Evolutionary conservation across 2,113 vertebrate genomes (phyloP), one percentile per base, ranked within the genome.

Genomic region (Mesoclemmys tuberculata): DNA sequence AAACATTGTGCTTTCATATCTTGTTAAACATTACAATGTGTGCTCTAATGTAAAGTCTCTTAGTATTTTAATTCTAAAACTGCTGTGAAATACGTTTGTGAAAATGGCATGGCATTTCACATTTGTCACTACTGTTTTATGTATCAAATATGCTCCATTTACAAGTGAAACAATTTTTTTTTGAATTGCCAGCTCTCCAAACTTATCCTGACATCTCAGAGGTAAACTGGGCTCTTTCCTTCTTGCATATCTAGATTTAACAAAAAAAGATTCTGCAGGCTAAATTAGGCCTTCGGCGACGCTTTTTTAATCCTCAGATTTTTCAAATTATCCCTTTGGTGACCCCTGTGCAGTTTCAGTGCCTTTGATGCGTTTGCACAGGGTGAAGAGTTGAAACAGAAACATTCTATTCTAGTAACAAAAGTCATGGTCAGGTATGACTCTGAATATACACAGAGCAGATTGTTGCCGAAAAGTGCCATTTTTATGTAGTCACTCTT

Each of bases 401-500:
- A 52, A 35, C 56, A 27, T 3, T 91, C 71, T 0, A 0, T 84
- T 91, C 82, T 91, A 16, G 56, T 12, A 58, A 58, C 11, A 16
- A 64, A 61, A 61, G 58, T 29, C 58, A 14, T 64, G 14, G 64
- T 87, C 54, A 75, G 80, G 6, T 80, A 1, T 19, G 38, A 61
- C 44, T 91, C 89, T 87, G 41, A 64, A 64, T 64, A 64, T 35
- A 64, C 12, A 64, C 26, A 85, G 95, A 92, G 52, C 79, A 88
- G 58, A 49, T 84, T 2, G 0, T 81, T 54, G 46, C 80, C 88
- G 49, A 49, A 71, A 46, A 35, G 13, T 44, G 64, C 46, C 14
- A 38, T 55, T 92, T 64, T 87, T 41, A 54, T 85, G 90, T 46
- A 75, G 85, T 87, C 91, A 41, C 46, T 75, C 14, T 95, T 93